Evolutionary conservation across 2,797 vertebrate genomes (phyloP), one percentile per base, ranked within the genome.

Genomic region (Epinephelus malabaricus): DNA sequence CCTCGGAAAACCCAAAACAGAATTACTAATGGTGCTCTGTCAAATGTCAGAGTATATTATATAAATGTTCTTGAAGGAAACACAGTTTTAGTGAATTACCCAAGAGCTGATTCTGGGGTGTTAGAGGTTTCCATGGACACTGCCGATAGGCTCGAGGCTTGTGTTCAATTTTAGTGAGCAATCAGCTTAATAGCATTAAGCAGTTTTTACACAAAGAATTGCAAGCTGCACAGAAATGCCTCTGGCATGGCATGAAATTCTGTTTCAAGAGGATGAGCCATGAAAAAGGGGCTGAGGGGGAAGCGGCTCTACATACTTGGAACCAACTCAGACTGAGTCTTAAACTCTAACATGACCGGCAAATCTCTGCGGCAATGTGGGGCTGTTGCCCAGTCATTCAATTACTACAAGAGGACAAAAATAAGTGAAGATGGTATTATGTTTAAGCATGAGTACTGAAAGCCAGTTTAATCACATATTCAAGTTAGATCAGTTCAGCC

Each of bases 181-280:
- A 71, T 71, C 62, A 72, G 69, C 68, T 83, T 83, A 83, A 87
- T 73, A 76, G 69, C 55, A 70, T 84, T 80, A 68, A 67, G 51
- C 58, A 18, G 58, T 73, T 78, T 73, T 73, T 70, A 64, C 69
- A 89, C 51, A 72, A 81, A 88, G 68, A 49, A 60, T 19, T 46
- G 62, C 14, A 3, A 79, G 73, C 73, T 66, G 68, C 67, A 74
- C 50, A 83, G 83, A 83, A 68, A 76, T 45, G 71, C 47, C 76
- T 81, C 73, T 82, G 73, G 69, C 47, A 14, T 50, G 21, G 50
- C 47, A 71, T 75, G 34, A 78, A 77, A 84, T 79, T 74, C 38
- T 54, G 72, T 79, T 84, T 75, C 23, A 40, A 81, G 68, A 81
- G 69, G 72, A 85, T 72, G 75, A 86, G 70, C 67, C 65, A 71